Conservation (phyloP, 2,113 vertebrate species). For the Mus pahari region DNA sequence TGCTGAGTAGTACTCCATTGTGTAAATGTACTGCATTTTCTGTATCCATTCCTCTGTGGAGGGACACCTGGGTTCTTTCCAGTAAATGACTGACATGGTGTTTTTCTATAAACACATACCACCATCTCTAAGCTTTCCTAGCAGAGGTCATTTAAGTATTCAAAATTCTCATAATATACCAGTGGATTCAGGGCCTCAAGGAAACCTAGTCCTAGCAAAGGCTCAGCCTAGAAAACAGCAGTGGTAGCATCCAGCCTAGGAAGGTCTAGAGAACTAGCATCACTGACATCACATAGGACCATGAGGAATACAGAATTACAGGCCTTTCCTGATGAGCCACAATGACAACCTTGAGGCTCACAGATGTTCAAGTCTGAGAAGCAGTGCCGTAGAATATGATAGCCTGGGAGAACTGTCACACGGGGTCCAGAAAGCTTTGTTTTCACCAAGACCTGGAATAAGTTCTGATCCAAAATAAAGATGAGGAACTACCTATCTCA, state of each 20-base stretch:
- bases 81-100: background rate
- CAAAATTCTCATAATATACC: background rate
- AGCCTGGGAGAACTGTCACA: background rate
- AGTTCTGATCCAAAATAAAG: background rate
- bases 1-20: no score
- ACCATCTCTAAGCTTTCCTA: background rate
- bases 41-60: no score
- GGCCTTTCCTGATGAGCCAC: background rate
- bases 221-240: background rate
- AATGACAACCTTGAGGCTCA: background rate
- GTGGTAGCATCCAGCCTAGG: background rate
- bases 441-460: background rate
- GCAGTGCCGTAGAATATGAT: accelerated
- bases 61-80: no score
- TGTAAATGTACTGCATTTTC: no score
- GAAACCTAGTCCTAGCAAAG: background rate
- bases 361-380: background rate
- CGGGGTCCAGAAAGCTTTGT: background rate
- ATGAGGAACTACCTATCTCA: background rate
- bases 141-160: background rate
- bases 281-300: background rate
- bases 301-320: background rate
- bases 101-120: background rate
- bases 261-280: background rate
- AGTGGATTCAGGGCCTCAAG: background rate